Evolutionary conservation across 2,113 vertebrate species (phyloP).

Genomic region (Promerops cafer): DNA sequence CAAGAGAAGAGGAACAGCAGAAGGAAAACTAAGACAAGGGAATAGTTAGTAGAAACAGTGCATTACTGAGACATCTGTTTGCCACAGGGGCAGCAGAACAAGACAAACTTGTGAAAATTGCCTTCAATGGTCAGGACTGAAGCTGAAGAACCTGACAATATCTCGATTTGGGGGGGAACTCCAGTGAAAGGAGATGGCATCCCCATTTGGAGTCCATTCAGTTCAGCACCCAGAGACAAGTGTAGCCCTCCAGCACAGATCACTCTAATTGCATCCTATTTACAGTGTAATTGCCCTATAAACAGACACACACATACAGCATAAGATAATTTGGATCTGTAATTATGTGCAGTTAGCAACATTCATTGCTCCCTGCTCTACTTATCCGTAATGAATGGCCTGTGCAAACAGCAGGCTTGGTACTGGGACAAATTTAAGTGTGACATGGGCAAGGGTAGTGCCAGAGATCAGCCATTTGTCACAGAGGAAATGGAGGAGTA

Average conservation of each 20-base stretch:
- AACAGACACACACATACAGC: slow-evolving; percentile 55
- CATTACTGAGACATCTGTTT: background rate
- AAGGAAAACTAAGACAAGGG: background rate
- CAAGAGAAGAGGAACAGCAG: background rate
- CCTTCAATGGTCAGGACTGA: background rate
- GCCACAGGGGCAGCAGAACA: background rate
- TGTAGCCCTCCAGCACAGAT: slow-evolving; percentile 13
- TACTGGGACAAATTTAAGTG: background rate
- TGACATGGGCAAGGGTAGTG: background rate
- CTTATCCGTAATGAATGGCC: slow-evolving; percentile 57
- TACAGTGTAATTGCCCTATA: slow-evolving; percentile 57
- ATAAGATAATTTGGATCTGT: slow-evolving; percentile 36
- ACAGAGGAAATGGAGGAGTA: background rate
- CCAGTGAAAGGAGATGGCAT: background rate
- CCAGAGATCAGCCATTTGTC: background rate
- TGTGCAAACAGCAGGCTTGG: slow-evolving; percentile 34
- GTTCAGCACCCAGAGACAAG: background rate
- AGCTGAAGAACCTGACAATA: background rate
- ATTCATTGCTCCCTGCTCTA: slow-evolving; percentile 55
- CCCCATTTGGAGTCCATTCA: background rate
- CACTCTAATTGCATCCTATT: slow-evolving; percentile 54
- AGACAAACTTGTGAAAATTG: background rate
- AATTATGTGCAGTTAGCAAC: slow-evolving; percentile 57
- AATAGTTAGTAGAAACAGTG: background rate
- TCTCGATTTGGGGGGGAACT: background rate